phyloP scores from a whole-genome alignment of 2,888 invertebrate species.

The Agrotis ipsilon region DNA sequence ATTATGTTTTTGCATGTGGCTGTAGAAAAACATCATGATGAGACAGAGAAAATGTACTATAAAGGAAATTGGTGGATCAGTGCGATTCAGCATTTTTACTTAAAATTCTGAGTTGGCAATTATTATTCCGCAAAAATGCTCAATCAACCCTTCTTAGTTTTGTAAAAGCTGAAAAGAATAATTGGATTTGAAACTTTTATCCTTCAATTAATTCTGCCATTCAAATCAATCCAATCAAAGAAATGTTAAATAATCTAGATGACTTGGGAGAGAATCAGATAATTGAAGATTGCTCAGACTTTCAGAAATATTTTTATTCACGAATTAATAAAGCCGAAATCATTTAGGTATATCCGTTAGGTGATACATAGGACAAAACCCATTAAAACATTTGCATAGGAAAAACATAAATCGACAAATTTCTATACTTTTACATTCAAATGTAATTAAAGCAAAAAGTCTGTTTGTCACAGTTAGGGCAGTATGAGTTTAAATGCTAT shows the following conservation, averaged over 20 bases:
- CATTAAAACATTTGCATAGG: no score
- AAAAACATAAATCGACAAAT: no score
- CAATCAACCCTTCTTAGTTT: not conserved
- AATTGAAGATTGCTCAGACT: not conserved
- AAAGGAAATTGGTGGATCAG: not conserved
- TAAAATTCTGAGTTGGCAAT: not conserved
- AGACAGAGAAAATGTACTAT: not conserved
- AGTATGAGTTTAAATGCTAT: no score
- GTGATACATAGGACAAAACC: no score
- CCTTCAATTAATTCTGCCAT: constrained; percentile 15
- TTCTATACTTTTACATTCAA: no score
- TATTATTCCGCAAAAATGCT: not conserved
- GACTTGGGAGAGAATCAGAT: not conserved
- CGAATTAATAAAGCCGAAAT: not conserved
- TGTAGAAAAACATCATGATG: not conserved
- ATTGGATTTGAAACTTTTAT: constrained; percentile 14
- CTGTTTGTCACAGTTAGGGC: no score
- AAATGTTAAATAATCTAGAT: not conserved
- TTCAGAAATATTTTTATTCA: not conserved
- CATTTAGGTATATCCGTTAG: no score
- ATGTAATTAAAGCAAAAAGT: no score
- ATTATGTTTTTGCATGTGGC: constrained; percentile 1
- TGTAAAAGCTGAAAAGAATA: not conserved
- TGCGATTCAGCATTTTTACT: not conserved
- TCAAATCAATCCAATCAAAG: constrained; percentile 18